Percentiles rank a stretch among this genome's conserved stretches.
phyloP scores from a whole-genome alignment of 2,113 vertebrate genomes.

The Mugil cephalus region DNA sequence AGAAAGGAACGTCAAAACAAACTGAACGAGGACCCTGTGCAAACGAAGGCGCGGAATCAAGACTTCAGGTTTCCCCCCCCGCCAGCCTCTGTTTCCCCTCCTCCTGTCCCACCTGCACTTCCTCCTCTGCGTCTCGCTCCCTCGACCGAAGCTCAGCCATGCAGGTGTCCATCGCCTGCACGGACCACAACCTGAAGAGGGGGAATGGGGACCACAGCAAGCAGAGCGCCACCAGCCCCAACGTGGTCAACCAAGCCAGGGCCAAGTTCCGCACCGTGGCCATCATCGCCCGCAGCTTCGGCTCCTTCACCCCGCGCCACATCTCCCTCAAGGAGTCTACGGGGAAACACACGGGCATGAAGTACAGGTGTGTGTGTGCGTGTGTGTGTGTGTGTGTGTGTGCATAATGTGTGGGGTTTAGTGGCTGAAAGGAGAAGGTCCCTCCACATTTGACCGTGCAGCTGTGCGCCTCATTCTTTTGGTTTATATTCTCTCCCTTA shows the following conservation, averaged over 20 bases:
- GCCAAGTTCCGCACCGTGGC: conserved; percentile 98
- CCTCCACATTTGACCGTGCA: background rate
- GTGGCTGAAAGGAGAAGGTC: background rate
- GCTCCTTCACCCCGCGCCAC: conserved; percentile 95
- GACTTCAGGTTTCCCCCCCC: conserved; percentile 4
- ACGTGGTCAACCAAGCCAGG: conserved; percentile 94
- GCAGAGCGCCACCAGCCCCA: conserved; percentile 91
- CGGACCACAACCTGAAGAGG: conserved; percentile 96
- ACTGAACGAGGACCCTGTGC: background rate
- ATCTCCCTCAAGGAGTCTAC: conserved; percentile 99
- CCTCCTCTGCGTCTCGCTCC: conserved; percentile 1
- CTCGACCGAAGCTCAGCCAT: conserved; percentile 80
- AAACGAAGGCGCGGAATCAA: background rate
- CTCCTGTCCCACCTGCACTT: conserved; percentile 27
- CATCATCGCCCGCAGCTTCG: conserved; percentile 97
- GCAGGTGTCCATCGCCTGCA: conserved; percentile 99
- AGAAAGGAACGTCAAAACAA: conserved; percentile 10
- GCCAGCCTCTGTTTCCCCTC: background rate
- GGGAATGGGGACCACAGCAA: conserved; percentile 97
- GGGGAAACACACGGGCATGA: conserved; percentile 98
- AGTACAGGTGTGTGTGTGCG: conserved; percentile 92
- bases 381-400: background rate
- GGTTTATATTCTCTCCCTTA: too few relatives aligned
- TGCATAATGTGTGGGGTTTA: background rate
- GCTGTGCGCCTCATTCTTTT: background rate